Conservation (phyloP, 2,797 vertebrate genomes). For the Simalia tracyae region DNA sequence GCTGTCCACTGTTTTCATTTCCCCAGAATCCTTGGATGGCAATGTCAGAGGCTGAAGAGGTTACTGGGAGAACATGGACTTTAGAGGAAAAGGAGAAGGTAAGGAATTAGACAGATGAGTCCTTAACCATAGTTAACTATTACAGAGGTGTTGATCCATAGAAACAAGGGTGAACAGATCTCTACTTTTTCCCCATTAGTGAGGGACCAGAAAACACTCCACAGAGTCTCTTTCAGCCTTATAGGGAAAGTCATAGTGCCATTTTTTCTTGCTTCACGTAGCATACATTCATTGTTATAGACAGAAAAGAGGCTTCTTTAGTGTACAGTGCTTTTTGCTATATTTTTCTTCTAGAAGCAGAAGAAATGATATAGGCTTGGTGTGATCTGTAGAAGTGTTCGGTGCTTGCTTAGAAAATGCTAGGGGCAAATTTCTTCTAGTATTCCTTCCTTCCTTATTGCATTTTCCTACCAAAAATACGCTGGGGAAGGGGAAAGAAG, state of each 20-base stretch:
- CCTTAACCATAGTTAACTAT: not conserved
- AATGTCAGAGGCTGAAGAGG: not conserved
- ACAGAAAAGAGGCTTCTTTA: not conserved
- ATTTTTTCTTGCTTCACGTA: not conserved
- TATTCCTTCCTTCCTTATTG: too few relatives aligned
- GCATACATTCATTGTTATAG: slow-evolving; percentile 4
- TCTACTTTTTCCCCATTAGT: not conserved
- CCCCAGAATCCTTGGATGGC: not conserved
- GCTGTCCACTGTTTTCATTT: not conserved
- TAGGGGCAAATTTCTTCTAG: too few relatives aligned
- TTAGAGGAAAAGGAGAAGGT: not conserved
- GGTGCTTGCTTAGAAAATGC: too few relatives aligned
- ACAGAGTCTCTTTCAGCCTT: not conserved
- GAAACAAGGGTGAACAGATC: not conserved
- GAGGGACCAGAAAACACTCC: not conserved
- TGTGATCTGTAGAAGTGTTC: too few relatives aligned
- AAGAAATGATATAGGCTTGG: too few relatives aligned
- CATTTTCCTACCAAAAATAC: too few relatives aligned
- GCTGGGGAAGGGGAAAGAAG: not conserved
- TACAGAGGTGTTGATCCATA: not conserved
- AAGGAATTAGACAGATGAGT: not conserved
- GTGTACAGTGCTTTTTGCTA: too few relatives aligned
- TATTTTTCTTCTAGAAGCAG: too few relatives aligned
- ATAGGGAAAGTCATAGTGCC: not conserved
- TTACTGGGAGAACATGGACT: not conserved